Evolutionary conservation across 2,888 invertebrate genomes (phyloP).

Genomic region (Achlya flavicornis): DNA sequence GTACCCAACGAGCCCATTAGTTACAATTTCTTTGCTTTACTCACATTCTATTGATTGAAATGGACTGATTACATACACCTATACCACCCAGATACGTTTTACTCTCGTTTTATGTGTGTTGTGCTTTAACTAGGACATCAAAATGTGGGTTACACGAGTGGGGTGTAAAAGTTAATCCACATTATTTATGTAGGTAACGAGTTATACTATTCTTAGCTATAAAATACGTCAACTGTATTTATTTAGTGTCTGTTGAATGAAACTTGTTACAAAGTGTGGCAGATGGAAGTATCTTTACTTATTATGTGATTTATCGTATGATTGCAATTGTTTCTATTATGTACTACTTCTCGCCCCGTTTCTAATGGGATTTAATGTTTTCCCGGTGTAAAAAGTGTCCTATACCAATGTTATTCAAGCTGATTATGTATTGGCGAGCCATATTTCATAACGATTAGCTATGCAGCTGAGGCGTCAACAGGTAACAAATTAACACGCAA

Average conservation of each 20-base stretch:
- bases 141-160: neutral
- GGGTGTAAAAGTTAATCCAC: neutral
- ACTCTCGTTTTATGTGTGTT: conserved; percentile 13
- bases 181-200: neutral
- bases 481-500: too few species aligned
- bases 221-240: neutral
- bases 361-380: too few species aligned
- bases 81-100: conserved; percentile 13
- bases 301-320: neutral
- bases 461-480: too few species aligned
- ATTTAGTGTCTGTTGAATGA: neutral
- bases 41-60: conserved; percentile 46
- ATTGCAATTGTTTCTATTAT: neutral
- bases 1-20: conserved; percentile 41
- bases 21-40: conserved; percentile 47
- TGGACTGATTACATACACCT: conserved; percentile 26
- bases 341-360: too few species aligned
- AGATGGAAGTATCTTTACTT: neutral
- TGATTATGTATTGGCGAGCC: too few species aligned
- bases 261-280: neutral
- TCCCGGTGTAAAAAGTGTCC: too few species aligned
- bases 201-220: neutral
- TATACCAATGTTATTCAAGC: too few species aligned
- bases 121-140: conserved; percentile 8
- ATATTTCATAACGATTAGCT: too few species aligned